A percentile compares a stretch with the other conserved stretches of the same genome.
These are phyloP conservation scores for Patiria pectinifera DNA, from an alignment of 53 echinoderm and acorn worm genomes.

Conservation along the genomic window DNA sequence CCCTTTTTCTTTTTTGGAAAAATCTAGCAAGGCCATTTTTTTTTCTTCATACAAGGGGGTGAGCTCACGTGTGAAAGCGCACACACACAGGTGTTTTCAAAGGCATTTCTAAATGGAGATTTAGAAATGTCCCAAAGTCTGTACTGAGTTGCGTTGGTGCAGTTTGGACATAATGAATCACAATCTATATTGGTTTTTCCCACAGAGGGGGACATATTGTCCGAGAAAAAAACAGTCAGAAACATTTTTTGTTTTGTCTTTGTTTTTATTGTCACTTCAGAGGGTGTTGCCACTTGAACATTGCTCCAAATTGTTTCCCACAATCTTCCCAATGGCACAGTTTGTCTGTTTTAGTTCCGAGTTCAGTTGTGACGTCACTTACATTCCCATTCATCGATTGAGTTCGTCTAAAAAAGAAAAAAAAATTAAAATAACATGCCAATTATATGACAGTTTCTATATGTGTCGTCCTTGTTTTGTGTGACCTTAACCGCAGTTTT, in stretches of 20 bases:
- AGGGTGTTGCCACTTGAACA: too few species aligned
- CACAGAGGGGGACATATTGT: background rate
- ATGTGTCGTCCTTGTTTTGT: background rate
- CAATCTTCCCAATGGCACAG: too few species aligned
- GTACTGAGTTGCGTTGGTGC: background rate
- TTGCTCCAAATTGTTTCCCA: too few species aligned
- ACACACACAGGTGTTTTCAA: background rate
- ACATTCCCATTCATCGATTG: background rate
- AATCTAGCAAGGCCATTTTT: background rate
- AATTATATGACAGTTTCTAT: background rate
- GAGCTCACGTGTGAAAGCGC: background rate
- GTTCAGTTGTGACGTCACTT: background rate
- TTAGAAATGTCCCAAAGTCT: background rate
- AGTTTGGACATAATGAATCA: too few species aligned
- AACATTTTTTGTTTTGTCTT: background rate
- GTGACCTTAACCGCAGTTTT: background rate
- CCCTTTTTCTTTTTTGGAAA: background rate
- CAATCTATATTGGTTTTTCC: background rate
- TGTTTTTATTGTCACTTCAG: too few species aligned
- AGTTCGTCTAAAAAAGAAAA: background rate
- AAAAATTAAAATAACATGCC: background rate
- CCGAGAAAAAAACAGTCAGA: background rate
- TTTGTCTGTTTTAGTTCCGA: too few species aligned
- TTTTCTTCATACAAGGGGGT: background rate
- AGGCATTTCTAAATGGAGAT: background rate